A percentile compares a stretch with the other conserved stretches of the same genome.
These are phyloP conservation scores for Dicyrtomina minuta DNA, from an alignment of 2,888 invertebrate species.

Conservation along the genomic window DNA sequence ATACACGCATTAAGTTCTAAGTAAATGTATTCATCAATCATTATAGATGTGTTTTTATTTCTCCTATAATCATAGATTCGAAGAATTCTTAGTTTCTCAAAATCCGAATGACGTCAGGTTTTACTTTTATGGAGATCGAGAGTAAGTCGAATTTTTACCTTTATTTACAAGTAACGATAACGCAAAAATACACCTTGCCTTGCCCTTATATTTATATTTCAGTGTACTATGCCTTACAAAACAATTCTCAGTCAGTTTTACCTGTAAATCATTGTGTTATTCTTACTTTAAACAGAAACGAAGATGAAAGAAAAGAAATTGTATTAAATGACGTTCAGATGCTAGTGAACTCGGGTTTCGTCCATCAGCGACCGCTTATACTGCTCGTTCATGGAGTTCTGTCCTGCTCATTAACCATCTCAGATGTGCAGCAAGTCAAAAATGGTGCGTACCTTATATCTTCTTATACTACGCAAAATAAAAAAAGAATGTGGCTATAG, in stretches of 20 bases:
- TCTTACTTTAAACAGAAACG: constrained; percentile 21
- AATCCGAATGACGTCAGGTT: constrained; percentile 28
- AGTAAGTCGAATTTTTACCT: no score
- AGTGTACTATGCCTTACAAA: not conserved
- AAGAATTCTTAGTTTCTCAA: not conserved
- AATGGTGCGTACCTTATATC: constrained; percentile 16
- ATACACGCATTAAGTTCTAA: no score
- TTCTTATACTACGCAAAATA: no score
- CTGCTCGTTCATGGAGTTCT: constrained; percentile 32
- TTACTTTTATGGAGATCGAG: constrained; percentile 17
- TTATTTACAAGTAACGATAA: no score
- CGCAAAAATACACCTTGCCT: not conserved
- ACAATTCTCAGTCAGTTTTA: not conserved
- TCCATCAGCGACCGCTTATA: constrained; percentile 15
- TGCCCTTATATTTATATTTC: not conserved
- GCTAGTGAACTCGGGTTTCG: constrained; percentile 16
- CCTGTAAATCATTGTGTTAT: not conserved
- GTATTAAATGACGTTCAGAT: constrained; percentile 4
- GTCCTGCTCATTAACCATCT: constrained; percentile 12
- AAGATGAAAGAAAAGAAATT: constrained; percentile 29
- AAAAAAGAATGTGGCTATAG: no score
- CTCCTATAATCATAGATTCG: no score
- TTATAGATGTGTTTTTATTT: no score
- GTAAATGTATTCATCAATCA: no score
- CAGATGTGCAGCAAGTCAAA: constrained; percentile 32